Conservation (phyloP, 2,113 vertebrate species). For the Nesoenas mayeri region DNA sequence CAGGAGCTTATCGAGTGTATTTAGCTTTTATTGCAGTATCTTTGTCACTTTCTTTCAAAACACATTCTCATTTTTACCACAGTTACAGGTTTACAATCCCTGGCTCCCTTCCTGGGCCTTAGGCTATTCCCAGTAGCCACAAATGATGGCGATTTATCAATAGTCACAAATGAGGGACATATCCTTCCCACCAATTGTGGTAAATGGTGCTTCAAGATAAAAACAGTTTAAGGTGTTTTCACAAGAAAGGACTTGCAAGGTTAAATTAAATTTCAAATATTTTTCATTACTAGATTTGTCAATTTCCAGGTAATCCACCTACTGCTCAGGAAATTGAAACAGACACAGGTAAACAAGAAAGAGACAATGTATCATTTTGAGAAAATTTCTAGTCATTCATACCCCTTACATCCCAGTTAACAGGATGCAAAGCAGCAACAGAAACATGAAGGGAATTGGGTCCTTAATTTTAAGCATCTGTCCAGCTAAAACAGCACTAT, state of each 20-base stretch:
- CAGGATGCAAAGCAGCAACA: background rate
- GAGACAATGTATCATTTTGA: background rate
- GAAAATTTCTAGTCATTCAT: background rate
- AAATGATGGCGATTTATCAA: background rate
- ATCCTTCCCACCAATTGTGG: background rate
- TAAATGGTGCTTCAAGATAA: background rate
- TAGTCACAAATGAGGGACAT: background rate
- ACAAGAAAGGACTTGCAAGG: background rate
- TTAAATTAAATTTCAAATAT: background rate
- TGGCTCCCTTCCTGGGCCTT: background rate
- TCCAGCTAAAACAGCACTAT: background rate
- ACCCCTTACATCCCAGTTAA: background rate
- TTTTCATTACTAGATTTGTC: background rate
- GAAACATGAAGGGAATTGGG: background rate
- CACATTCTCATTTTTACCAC: background rate
- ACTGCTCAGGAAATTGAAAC: background rate
- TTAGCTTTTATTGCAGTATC: background rate
- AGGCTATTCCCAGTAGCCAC: background rate
- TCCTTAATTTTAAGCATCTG: background rate
- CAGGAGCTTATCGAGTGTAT: background rate
- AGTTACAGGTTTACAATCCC: background rate
- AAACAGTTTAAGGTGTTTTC: background rate
- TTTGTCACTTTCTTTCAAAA: background rate
- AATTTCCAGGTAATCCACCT: background rate
- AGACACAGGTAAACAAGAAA: background rate